Conservation (phyloP, 1,140 invertebrate genomes). For the Saccostrea cuccullata region DNA sequence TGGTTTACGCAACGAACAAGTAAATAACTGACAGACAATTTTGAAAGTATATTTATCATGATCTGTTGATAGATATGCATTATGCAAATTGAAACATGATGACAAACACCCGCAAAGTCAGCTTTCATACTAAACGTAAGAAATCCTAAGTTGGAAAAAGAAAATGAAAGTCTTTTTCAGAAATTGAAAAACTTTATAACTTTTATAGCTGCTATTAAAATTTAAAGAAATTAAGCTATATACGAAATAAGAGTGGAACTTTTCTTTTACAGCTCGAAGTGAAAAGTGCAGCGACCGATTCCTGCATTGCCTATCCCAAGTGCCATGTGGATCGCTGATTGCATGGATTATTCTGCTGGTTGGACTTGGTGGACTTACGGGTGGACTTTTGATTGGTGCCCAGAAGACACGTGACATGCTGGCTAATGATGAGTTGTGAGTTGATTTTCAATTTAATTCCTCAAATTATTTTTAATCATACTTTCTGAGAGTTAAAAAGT, state of each 20-base stretch:
- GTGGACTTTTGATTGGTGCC: slow-evolving; percentile 70
- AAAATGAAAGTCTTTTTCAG: background rate
- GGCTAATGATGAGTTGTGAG: slow-evolving; percentile 66
- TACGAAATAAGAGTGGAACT: background rate
- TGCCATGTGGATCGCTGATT: slow-evolving; percentile 72
- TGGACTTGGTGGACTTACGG: slow-evolving; percentile 71
- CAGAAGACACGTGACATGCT: slow-evolving; percentile 69
- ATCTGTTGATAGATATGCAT: background rate
- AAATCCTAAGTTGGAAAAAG: background rate
- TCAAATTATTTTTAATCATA: background rate
- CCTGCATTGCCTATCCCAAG: slow-evolving; percentile 70
- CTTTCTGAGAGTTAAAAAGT: background rate
- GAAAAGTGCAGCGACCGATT: slow-evolving; percentile 70
- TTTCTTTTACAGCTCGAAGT: slow-evolving; percentile 64
- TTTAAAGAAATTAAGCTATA: background rate
- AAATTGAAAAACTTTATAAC: background rate
- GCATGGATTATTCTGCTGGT: slow-evolving; percentile 73
- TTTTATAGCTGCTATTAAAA: background rate
- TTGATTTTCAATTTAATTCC: slow-evolving; percentile 6
- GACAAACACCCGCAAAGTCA: background rate
- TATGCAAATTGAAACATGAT: background rate
- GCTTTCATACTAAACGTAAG: slow-evolving; percentile 30
- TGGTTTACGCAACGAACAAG: background rate
- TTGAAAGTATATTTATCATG: background rate
- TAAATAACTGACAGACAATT: slow-evolving; percentile 1